These are phyloP conservation scores for Cheilosia impressa DNA, from an alignment of 2,888 invertebrate species.

Conservation along the genomic window DNA sequence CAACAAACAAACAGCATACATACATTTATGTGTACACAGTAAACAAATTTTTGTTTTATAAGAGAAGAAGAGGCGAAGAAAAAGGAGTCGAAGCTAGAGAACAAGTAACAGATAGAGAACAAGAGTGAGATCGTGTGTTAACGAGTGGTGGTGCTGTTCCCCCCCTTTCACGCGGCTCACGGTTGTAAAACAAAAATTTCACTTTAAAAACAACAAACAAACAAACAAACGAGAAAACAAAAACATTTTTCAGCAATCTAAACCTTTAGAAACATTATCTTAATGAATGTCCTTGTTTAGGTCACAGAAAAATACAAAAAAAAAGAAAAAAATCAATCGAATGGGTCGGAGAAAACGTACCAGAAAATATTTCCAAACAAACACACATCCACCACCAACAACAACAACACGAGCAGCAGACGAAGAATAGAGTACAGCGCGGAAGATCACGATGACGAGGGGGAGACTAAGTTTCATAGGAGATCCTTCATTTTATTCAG, in stretches of 20 bases:
- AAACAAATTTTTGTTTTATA: constrained; percentile 69
- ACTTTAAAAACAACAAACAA: constrained; percentile 6
- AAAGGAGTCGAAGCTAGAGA: not conserved
- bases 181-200: constrained; percentile 57
- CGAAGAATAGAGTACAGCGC: constrained; percentile 26
- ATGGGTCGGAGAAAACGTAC: constrained; percentile 19
- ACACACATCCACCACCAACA: constrained; percentile 6
- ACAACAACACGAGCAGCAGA: constrained; percentile 18
- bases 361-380: not conserved
- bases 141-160: constrained; percentile 69
- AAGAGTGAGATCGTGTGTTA: constrained; percentile 50
- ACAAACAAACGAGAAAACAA: constrained; percentile 18
- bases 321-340: not conserved
- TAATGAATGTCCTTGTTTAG: constrained; percentile 34
- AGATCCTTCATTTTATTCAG: constrained; percentile 48
- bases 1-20: constrained; percentile 52
- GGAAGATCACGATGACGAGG: constrained; percentile 30
- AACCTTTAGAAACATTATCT: constrained; percentile 16
- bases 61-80: constrained; percentile 14
- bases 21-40: constrained; percentile 62
- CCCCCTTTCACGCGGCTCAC: constrained; percentile 54
- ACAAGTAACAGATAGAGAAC: constrained; percentile 24
- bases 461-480: constrained; percentile 24
- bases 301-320: constrained; percentile 11
- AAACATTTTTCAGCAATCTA: constrained; percentile 39